These are phyloP conservation scores for Labeo catla DNA, from an alignment of 2,113 vertebrate genomes.

Conservation along the genomic window DNA sequence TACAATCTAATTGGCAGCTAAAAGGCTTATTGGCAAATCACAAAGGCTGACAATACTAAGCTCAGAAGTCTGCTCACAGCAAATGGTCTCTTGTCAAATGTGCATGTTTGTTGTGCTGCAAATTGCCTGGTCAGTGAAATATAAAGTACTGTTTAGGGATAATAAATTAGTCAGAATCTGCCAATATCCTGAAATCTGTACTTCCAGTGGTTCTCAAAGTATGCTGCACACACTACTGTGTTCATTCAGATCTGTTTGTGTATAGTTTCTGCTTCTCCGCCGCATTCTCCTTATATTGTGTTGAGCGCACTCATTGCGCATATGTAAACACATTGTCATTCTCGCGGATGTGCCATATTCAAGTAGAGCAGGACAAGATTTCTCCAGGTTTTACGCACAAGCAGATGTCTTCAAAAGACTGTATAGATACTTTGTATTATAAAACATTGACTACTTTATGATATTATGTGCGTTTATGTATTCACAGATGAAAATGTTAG, in stretches of 20 bases:
- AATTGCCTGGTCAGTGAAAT: neutral
- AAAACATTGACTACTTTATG: neutral
- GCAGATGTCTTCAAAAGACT: neutral
- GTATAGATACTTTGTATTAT: neutral
- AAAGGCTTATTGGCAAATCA: conserved; percentile 5
- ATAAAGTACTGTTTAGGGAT: neutral
- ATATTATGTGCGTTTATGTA: neutral
- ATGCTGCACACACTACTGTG: neutral
- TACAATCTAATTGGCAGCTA: conserved; percentile 9
- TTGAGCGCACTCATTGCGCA: neutral
- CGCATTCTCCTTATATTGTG: neutral
- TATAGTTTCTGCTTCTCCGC: neutral
- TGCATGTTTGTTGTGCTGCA: neutral
- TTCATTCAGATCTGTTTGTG: neutral
- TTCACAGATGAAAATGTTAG: neutral
- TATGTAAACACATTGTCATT: neutral
- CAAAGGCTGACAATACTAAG: neutral
- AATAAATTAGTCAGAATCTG: neutral
- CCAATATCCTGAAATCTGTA: neutral
- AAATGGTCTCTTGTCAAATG: conserved; percentile 7
- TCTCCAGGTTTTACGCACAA: neutral
- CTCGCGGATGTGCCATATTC: neutral
- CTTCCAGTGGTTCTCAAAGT: neutral
- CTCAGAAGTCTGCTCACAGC: neutral
- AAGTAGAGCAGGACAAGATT: neutral